These are phyloP conservation scores for Aphodius sticticus DNA, from an alignment of 2,888 invertebrate species.

Conservation along the genomic window DNA sequence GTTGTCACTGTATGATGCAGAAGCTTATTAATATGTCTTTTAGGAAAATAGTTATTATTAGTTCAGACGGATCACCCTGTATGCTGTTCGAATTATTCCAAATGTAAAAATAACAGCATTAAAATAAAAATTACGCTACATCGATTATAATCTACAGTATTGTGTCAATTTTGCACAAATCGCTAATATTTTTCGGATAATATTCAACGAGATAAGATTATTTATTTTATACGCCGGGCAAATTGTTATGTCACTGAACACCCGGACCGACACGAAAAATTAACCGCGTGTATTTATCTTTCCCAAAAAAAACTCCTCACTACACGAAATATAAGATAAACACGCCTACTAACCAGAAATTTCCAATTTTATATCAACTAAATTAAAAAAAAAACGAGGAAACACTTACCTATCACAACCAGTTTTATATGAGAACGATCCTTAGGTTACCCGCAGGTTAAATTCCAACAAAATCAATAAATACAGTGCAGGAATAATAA, in stretches of 20 bases:
- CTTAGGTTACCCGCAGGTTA: not conserved
- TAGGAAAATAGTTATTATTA: too few relatives aligned
- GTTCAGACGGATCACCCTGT: too few relatives aligned
- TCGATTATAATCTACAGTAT: not conserved
- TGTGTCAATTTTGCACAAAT: not conserved
- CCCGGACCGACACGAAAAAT: not conserved
- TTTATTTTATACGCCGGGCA: not conserved
- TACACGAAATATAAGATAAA: not conserved
- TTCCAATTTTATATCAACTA: not conserved
- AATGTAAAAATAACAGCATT: too few relatives aligned
- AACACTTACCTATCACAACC: not conserved
- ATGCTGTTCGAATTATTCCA: too few relatives aligned
- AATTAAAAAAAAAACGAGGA: not conserved
- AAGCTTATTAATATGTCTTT: too few relatives aligned
- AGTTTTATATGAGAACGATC: not conserved
- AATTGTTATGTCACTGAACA: not conserved
- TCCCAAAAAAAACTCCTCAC: not conserved
- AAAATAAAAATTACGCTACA: too few relatives aligned
- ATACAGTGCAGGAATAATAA: not conserved
- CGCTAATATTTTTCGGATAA: not conserved
- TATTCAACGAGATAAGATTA: not conserved
- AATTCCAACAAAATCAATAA: not conserved
- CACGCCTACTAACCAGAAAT: not conserved
- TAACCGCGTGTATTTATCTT: not conserved
- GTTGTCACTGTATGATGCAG: too few relatives aligned